Conservation (phyloP, 2,797 vertebrate species). For the Sebastes matsubarae region DNA sequence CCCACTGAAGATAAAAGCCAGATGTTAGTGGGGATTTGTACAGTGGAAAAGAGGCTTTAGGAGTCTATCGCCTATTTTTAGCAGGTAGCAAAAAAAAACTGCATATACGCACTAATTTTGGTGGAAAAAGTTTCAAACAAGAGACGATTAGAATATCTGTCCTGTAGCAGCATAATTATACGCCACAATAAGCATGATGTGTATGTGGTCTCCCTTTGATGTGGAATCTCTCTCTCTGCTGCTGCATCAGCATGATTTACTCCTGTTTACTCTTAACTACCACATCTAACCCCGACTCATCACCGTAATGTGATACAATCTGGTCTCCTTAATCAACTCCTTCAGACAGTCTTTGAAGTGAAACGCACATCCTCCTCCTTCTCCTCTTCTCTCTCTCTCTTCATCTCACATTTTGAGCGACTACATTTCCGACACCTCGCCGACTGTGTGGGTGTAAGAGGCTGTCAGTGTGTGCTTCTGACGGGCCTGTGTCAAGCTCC, state of each 20-base stretch:
- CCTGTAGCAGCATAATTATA: conserved; percentile 42
- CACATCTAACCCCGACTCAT: conserved; percentile 49
- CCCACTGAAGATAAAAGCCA: not conserved
- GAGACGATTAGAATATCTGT: conserved; percentile 39
- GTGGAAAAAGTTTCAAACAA: conserved; percentile 35
- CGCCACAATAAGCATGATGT: conserved; percentile 26
- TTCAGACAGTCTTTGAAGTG: conserved; percentile 47
- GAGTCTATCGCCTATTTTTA: not conserved
- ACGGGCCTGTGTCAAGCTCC: conserved; percentile 49
- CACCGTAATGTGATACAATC: conserved; percentile 60
- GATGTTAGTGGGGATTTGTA: too few species aligned
- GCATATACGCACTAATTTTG: not conserved
- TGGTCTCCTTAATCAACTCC: conserved; percentile 60
- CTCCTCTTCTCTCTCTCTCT: not conserved
- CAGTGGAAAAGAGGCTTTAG: not conserved
- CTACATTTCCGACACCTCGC: conserved; percentile 41
- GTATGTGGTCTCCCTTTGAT: conserved; percentile 50
- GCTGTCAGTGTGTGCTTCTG: conserved; percentile 50
- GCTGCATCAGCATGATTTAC: conserved; percentile 64
- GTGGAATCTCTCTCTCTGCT: conserved; percentile 27
- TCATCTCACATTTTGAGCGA: conserved; percentile 35
- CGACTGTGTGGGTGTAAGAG: conserved; percentile 56
- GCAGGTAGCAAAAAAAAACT: not conserved
- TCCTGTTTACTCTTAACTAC: conserved; percentile 48
- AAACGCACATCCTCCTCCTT: not conserved